phyloP scores from a whole-genome alignment of 1,140 invertebrate genomes.

The Tetramorium parvispinum region DNA sequence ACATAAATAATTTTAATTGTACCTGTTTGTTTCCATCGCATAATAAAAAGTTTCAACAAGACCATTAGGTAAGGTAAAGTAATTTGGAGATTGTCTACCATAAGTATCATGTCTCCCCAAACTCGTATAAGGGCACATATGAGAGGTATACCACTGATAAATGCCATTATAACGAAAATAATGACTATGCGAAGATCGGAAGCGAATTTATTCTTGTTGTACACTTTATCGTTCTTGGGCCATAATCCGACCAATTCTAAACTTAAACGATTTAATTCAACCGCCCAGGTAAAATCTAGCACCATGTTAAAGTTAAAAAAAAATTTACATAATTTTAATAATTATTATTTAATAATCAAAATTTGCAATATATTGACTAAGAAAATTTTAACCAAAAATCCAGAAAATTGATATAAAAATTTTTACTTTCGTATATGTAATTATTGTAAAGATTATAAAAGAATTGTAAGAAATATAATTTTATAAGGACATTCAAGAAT shows the following conservation, averaged over 20 bases:
- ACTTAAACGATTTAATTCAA: conserved; percentile 34
- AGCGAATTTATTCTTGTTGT: not conserved
- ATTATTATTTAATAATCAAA: not conserved
- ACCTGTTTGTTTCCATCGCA: conserved; percentile 46
- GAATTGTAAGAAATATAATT: not conserved
- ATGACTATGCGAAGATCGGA: conserved; percentile 29
- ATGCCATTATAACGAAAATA: conserved; percentile 34
- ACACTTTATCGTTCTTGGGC: not conserved
- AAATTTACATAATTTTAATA: no score
- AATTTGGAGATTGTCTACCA: conserved; percentile 42
- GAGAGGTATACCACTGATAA: conserved; percentile 15
- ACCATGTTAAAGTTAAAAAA: not conserved
- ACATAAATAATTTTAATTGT: not conserved
- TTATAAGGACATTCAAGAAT: not conserved
- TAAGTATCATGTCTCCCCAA: conserved; percentile 32
- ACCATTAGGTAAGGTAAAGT: conserved; percentile 21
- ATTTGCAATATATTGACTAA: not conserved
- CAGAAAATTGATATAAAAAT: not conserved
- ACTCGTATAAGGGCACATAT: not conserved
- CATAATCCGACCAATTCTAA: conserved; percentile 30
- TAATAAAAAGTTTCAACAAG: conserved; percentile 26
- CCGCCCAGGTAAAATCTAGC: conserved; percentile 33
- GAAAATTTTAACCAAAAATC: not conserved
- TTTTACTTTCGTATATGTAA: not conserved
- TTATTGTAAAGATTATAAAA: not conserved